These are phyloP conservation scores for Triplophysa tibetana DNA, from an alignment of 2,113 vertebrate genomes.

Conservation along the genomic window DNA sequence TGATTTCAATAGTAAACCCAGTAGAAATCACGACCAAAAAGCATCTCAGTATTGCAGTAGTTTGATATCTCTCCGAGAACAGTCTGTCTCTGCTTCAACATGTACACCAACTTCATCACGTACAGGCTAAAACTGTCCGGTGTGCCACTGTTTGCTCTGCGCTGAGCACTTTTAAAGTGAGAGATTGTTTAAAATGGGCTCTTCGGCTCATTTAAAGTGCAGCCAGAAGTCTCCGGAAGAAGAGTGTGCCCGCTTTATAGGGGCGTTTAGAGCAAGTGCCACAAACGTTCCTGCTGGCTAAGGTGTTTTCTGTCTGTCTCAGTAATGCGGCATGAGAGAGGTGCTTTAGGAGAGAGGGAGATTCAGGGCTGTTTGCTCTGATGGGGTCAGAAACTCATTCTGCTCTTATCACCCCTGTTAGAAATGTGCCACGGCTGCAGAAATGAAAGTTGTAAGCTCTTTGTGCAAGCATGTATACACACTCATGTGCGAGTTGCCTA, in stretches of 20 bases:
- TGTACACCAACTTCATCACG: not conserved
- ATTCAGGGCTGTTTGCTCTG: conserved; percentile 37
- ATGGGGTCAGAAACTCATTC: conserved; percentile 40
- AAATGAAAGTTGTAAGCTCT: conserved; percentile 38
- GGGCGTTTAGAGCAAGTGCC: conserved; percentile 19
- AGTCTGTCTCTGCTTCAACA: not conserved
- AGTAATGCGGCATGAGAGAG: conserved; percentile 36
- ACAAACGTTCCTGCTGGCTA: conserved; percentile 48
- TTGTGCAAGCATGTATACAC: not conserved
- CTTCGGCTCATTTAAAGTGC: conserved; percentile 42
- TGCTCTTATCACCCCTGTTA: conserved; percentile 39
- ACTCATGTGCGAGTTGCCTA: conserved; percentile 11
- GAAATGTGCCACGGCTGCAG: conserved; percentile 40
- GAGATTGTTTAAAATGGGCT: conserved; percentile 34
- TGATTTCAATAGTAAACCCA: no score
- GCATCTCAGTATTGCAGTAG: not conserved
- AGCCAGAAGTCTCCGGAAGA: conserved; percentile 33
- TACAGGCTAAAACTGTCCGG: not conserved
- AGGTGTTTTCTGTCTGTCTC: conserved; percentile 39
- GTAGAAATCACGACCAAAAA: no score
- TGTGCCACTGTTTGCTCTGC: not conserved
- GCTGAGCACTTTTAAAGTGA: conserved; percentile 6
- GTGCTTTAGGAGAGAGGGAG: not conserved
- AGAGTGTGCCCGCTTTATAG: conserved; percentile 44
- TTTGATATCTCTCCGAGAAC: not conserved